Base-by-base conservation (phyloP, 2,888 invertebrate genomes). In the Clepsis dumicolana region DNA sequence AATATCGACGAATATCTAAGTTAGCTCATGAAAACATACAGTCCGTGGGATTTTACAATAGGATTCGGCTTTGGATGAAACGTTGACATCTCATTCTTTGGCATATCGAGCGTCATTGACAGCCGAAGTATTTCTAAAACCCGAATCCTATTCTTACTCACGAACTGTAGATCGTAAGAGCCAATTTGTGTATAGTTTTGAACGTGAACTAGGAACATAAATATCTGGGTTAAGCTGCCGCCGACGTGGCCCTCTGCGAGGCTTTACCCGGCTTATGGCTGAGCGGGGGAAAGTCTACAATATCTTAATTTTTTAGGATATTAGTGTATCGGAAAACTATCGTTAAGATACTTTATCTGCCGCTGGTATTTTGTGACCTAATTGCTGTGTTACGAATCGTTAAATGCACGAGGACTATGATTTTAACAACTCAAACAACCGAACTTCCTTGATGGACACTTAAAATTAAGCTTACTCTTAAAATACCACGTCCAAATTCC, bases 221-320 rank as follows among this genome's bases (percentile, higher is more conserved):
- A 79, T 75, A 82, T 77, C 73, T 75, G 73, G 80, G 78, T 75
- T 81, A 77, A 79, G 73, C 73, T 72, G 65, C 64, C 70, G 70
- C 71, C 75, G 77, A 74, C 76, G 71, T 67, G 78, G 21, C 41
- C 18, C 75, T 78, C 77, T 72, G 75, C 73, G 25, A 63, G 50
- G 63, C 68, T 72, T 74, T 76, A 75, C 75, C 77, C 72, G 73
- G 65, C 66, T 60, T 71, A 66, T n/a, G n/a, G 56, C 56, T 2
- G 53, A 29, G 24, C 44, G 27, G 35, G 1, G 53, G 44, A 32
- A 50, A 61, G 35, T 29, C 24, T 50, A 67, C 35, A 62, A 66
- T 66, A 66, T 67, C 27, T 62, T 62, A 56, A 63, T 48, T 62
- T 54, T 57, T 21, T 27, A 61, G 25, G 29, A 44, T 62, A 56